Conservation (phyloP, 64 coral and sea anemone genomes). For the Montipora cactus region DNA sequence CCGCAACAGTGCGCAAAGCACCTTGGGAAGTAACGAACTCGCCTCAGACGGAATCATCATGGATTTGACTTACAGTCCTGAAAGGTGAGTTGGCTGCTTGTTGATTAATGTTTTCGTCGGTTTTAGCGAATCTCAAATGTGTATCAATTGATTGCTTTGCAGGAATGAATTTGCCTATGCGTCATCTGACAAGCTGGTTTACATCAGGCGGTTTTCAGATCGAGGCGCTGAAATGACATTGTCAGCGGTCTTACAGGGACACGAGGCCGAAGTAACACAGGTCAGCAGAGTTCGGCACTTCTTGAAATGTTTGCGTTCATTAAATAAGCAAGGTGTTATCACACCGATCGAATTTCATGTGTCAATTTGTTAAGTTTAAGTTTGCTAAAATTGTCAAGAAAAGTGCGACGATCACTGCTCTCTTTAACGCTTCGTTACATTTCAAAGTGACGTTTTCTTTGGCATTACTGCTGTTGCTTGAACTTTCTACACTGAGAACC, state of each 20-base stretch:
- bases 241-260: slow-evolving; percentile 89
- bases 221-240: slow-evolving; percentile 91
- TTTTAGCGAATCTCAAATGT: neutral
- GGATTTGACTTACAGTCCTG: slow-evolving; percentile 89
- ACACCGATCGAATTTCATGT: too few relatives aligned
- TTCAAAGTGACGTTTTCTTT: too few relatives aligned
- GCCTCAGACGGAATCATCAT: slow-evolving; percentile 98
- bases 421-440: too few relatives aligned
- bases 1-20: slow-evolving; percentile 72
- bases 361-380: too few relatives aligned
- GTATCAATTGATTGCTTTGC: neutral
- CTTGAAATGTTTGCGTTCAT: too few relatives aligned
- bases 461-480: too few relatives aligned
- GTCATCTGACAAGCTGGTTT: slow-evolving; percentile 95
- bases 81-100: slow-evolving; percentile 53
- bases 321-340: too few relatives aligned
- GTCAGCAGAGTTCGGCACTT: slow-evolving; percentile 11
- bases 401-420: too few relatives aligned
- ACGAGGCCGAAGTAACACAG: slow-evolving; percentile 98
- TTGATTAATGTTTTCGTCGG: neutral
- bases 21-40: slow-evolving; percentile 74
- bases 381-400: too few relatives aligned
- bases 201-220: slow-evolving; percentile 95
- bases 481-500: neutral
- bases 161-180: slow-evolving; percentile 98